Percentiles rank a stretch among this genome's conserved stretches.
Evolutionary conservation across 2,888 invertebrate species (phyloP).

Genomic region (Lysandra bellargus): DNA sequence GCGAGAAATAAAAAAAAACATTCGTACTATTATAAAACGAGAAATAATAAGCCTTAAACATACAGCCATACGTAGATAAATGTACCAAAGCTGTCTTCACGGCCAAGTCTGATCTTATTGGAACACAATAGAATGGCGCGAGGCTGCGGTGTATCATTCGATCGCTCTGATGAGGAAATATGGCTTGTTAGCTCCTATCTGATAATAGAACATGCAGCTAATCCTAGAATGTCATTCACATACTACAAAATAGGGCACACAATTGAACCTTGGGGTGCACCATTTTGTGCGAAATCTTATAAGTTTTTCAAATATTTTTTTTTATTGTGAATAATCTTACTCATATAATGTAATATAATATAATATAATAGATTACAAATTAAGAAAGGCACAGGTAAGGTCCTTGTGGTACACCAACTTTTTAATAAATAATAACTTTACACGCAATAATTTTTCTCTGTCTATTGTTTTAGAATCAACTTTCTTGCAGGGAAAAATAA

Average conservation of each 20-base stretch:
- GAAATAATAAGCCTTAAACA: not conserved
- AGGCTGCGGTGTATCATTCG: not conserved
- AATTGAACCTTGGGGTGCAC: not conserved
- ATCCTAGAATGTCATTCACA: not conserved
- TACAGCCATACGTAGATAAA: not conserved
- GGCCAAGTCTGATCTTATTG: not conserved
- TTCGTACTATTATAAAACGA: not conserved
- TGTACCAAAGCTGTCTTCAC: not conserved
- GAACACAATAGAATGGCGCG: constrained; percentile 12
- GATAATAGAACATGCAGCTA: not conserved
- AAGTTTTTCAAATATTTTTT: too few relatives aligned
- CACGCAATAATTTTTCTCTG: not conserved
- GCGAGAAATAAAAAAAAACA: not conserved
- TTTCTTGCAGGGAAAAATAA: not conserved
- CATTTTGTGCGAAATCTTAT: not conserved
- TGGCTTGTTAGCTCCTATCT: not conserved
- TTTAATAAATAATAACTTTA: not conserved
- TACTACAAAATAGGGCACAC: not conserved
- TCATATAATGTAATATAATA: not conserved
- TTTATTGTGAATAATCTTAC: too few relatives aligned
- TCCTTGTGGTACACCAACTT: not conserved
- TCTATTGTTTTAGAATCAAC: not conserved
- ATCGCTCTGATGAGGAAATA: not conserved
- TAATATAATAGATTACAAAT: not conserved
- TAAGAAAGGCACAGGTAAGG: not conserved